Percentiles rank a stretch among this genome's conserved stretches.
phyloP scores from a whole-genome alignment of 2,888 invertebrate species.

The Pachydiplax longipennis region DNA sequence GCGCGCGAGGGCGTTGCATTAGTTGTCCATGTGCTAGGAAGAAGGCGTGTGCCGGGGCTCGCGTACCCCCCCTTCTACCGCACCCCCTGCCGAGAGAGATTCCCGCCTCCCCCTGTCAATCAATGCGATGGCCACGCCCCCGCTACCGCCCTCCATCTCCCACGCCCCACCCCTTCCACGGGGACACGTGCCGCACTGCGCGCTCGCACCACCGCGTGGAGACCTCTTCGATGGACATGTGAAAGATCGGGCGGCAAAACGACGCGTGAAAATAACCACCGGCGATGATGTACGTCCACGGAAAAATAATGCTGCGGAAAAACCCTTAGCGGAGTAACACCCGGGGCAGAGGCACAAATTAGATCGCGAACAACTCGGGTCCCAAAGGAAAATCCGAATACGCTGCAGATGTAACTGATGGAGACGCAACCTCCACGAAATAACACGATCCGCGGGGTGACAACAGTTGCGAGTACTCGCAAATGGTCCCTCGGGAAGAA shows the following conservation, averaged over 20 bases:
- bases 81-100: background rate
- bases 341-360: background rate
- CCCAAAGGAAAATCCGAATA: background rate
- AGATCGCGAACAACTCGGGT: background rate
- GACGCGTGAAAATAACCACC: background rate
- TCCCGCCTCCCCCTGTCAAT: conserved; percentile 39
- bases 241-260: background rate
- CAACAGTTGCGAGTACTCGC: too few species aligned
- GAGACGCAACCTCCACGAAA: background rate
- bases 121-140: conserved; percentile 27
- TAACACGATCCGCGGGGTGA: too few species aligned
- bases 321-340: background rate
- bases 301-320: background rate
- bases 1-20: background rate
- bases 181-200: conserved; percentile 16
- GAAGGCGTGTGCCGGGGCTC: background rate
- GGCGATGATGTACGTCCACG: background rate
- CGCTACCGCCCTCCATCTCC: conserved; percentile 4
- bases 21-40: background rate
- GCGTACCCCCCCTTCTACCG: conserved; percentile 41
- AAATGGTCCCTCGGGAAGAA: conserved; percentile 50
- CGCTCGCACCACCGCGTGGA: conserved; percentile 50
- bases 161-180: conserved; percentile 20
- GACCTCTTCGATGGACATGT: background rate
- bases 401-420: background rate